Conservation (phyloP, 2,797 vertebrate genomes). For the Hyperoplus immaculatus region DNA sequence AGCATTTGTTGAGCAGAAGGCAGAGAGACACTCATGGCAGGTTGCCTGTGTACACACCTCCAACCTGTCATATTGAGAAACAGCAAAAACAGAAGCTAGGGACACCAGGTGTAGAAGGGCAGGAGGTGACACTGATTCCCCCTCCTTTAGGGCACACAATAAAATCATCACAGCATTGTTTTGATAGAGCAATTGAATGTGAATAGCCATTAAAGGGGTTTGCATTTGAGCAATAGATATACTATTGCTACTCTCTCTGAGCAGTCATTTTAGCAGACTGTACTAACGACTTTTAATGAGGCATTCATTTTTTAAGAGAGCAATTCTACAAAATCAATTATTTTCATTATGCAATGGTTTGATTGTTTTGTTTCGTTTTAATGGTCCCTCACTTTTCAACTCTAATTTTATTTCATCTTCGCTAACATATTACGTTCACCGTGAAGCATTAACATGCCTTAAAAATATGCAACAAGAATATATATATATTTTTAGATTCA, state of each 20-base stretch:
- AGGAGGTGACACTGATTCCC: neutral
- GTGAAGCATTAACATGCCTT: neutral
- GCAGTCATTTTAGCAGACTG: neutral
- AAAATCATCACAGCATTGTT: neutral
- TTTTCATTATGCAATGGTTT: neutral
- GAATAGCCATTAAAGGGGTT: neutral
- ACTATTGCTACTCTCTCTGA: neutral
- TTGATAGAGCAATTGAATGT: neutral
- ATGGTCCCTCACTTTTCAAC: neutral
- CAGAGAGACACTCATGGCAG: neutral
- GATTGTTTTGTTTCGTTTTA: neutral
- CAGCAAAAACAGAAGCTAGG: neutral
- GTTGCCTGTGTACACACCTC: neutral
- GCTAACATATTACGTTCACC: neutral
- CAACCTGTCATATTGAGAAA: constrained; percentile 8
- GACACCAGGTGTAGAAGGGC: constrained; percentile 15
- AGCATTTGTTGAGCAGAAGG: neutral
- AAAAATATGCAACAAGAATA: neutral
- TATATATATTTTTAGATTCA: neutral
- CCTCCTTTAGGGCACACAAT: neutral
- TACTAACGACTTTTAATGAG: neutral
- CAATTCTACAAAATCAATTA: neutral
- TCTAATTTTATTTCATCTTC: neutral
- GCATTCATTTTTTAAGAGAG: neutral
- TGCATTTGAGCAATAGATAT: neutral